Base-by-base conservation (phyloP, 53 echinoderm and acorn worm genomes). In the Echinometra lucunter region DNA sequence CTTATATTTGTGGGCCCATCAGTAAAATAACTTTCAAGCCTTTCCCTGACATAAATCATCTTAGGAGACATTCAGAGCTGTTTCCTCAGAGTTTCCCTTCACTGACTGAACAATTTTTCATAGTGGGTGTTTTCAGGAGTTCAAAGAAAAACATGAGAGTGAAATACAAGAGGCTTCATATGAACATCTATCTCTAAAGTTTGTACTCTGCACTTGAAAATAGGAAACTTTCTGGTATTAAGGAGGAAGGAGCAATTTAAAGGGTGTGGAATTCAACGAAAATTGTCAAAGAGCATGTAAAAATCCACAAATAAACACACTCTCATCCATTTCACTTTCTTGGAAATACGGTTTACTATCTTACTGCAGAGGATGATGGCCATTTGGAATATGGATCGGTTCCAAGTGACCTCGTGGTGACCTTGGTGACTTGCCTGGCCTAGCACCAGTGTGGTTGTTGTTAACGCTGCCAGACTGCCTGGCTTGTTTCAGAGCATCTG, bases 371-470 rank as follows among this genome's bases (percentile, higher is more conserved):
- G 44, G 45, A 44, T 92, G 53, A 40, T 70, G 69, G 13, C 92
- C 92, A 72, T 92, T 92, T 47, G 92, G 66, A 16, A 90, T 60
- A 66, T 70, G 92, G 49, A 92, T 70, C 27, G 91, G 69, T 27
- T 91, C 91, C 37, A 45, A 28, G 35, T 93, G 93, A 81, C 93
- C 93, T 45, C 90, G 28, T 1, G 95, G 70, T 92, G 96, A 90
- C 67, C 96, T 70, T 35, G 37, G 88, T 58, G 94, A 81, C 78
- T 94, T 94, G 49, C 89, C 42, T 63, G 66, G 91, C 94, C 92
- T 96, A 44, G 44, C 57, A 38, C 37, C 28, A 4, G 35, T 74
- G 38, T 40, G 58, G 49, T 66, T 90, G 88, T 25, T 94, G 91
- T 53, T 90, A 37, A 45, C 34, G 55, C 82, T 47, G 55, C 6